These are phyloP conservation scores for Cheilinus undulatus DNA, from an alignment of 2,113 vertebrate species.

Conservation along the genomic window DNA sequence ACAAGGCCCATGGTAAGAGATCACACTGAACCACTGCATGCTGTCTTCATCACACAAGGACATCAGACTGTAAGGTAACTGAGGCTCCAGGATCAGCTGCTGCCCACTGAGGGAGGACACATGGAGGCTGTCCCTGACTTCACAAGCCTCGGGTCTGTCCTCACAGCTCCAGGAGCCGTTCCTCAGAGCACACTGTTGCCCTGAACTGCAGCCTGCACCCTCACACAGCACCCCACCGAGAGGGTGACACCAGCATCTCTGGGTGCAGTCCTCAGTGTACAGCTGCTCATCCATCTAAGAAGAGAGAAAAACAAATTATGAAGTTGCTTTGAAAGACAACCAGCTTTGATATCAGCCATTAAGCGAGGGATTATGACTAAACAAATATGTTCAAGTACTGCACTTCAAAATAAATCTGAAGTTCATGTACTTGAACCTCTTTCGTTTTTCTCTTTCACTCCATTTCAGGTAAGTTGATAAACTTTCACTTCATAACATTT, in stretches of 20 bases:
- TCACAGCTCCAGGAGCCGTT: constrained; percentile 40
- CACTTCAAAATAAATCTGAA: too few species aligned
- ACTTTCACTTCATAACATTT: too few species aligned
- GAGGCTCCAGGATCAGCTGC: constrained; percentile 19
- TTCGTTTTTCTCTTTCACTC: too few species aligned
- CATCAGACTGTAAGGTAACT: constrained; percentile 44
- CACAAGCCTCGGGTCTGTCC: constrained; percentile 40
- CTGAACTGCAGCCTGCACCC: constrained; percentile 4
- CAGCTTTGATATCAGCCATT: too few species aligned
- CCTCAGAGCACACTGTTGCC: constrained; percentile 34
- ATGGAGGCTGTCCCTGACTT: constrained; percentile 14
- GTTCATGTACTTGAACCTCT: too few species aligned
- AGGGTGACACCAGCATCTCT: constrained; percentile 48
- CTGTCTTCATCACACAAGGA: constrained; percentile 21
- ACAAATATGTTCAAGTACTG: too few species aligned
- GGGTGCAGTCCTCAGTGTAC: constrained; percentile 31
- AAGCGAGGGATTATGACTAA: neutral
- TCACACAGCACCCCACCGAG: constrained; percentile 41
- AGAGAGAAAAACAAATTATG: neutral
- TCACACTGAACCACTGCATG: constrained; percentile 53
- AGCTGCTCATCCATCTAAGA: constrained; percentile 27
- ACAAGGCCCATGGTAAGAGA: constrained; percentile 53
- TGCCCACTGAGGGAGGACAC: constrained; percentile 41
- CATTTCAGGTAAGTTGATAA: too few species aligned
- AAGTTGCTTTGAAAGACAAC: too few species aligned